These are phyloP conservation scores for Leptarthrus brevirostris DNA, from an alignment of 2,888 invertebrate species.

Conservation along the genomic window DNA sequence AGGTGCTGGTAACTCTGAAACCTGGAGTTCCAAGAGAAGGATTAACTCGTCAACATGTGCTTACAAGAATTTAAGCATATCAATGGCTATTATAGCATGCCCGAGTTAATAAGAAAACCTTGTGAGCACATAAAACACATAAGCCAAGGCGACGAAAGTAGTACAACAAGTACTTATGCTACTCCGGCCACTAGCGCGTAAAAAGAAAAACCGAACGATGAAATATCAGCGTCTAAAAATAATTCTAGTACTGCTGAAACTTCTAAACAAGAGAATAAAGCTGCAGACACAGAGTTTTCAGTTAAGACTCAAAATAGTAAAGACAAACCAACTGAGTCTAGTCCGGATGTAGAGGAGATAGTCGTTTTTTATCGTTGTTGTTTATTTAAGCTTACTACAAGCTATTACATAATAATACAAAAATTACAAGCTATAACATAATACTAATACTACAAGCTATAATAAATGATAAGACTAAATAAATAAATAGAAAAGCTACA, in stretches of 20 bases:
- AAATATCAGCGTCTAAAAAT: conserved; percentile 65
- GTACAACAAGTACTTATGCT: conserved; percentile 72
- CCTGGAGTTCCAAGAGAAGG: conserved; percentile 98
- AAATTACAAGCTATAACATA: no score
- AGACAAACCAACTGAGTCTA: conserved; percentile 56
- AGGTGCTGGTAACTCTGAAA: conserved; percentile 98
- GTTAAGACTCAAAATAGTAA: conserved; percentile 60
- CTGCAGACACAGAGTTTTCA: conserved; percentile 66
- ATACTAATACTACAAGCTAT: no score
- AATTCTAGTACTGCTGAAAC: conserved; percentile 68
- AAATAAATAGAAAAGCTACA: no score
- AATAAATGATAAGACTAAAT: no score
- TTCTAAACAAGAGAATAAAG: conserved; percentile 61
- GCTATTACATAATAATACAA: no score
- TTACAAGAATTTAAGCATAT: conserved; percentile 99
- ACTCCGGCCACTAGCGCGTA: conserved; percentile 76
- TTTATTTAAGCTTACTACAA: no score
- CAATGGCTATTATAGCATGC: conserved; percentile 98
- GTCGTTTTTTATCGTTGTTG: no score
- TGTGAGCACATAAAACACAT: conserved; percentile 74
- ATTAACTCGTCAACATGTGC: conserved; percentile 94
- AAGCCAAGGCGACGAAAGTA: conserved; percentile 67
- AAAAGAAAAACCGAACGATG: conserved; percentile 61
- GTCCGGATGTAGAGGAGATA: no score
- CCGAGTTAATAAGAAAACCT: conserved; percentile 85